These are phyloP conservation scores for Fulmarus glacialis DNA, from an alignment of 2,113 vertebrate species.

Conservation along the genomic window DNA sequence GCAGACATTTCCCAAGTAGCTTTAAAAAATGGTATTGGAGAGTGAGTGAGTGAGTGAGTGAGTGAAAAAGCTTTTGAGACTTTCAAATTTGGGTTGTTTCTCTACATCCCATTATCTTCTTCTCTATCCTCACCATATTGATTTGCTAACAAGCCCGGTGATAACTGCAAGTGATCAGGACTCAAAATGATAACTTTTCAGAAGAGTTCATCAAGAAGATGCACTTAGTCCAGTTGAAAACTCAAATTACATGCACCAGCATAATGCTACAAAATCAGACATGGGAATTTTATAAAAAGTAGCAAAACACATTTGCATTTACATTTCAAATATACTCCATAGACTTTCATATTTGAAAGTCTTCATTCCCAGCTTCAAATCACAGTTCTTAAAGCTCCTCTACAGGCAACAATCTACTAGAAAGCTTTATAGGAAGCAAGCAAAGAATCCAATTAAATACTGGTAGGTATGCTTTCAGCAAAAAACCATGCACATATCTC, in stretches of 20 bases:
- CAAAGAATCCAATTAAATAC: neutral
- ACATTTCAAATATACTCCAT: neutral
- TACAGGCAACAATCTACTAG: neutral
- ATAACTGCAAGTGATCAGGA: neutral
- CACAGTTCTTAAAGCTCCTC: neutral
- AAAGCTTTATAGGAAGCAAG: neutral
- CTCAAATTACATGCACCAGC: neutral
- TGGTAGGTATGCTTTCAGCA: neutral
- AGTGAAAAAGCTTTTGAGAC: neutral
- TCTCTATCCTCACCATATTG: neutral
- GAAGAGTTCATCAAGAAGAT: neutral
- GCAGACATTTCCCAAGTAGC: neutral
- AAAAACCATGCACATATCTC: neutral
- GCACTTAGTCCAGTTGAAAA: neutral
- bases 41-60: fast-evolving
- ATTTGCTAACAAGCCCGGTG: neutral
- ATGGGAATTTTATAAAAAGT: neutral
- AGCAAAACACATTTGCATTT: neutral
- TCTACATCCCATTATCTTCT: neutral
- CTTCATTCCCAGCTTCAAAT: neutral
- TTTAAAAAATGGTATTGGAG: neutral
- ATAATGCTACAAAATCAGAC: neutral
- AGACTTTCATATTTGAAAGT: neutral
- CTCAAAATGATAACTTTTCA: neutral
- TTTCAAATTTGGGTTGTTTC: neutral